Conservation (phyloP, 2,113 vertebrate genomes). For the Urocolius indicus region DNA sequence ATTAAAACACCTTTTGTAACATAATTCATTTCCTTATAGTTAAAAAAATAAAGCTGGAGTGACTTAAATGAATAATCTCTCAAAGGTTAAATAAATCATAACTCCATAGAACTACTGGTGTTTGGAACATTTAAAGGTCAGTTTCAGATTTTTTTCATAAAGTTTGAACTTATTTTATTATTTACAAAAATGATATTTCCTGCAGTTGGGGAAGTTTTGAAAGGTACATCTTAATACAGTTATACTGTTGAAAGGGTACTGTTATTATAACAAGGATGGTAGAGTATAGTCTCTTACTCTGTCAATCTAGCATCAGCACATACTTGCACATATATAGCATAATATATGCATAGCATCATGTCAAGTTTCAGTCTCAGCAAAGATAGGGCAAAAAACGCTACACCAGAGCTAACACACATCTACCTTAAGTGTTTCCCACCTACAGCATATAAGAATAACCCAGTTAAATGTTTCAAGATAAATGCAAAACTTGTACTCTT, state of each 20-base stretch:
- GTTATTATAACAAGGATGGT: not conserved
- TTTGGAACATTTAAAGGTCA: slow-evolving; percentile 79
- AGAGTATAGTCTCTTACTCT: fast-evolving
- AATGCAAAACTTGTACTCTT: not conserved
- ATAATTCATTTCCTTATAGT: slow-evolving; percentile 32
- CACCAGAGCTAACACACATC: not conserved
- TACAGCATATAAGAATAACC: not conserved
- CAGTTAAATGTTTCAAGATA: not conserved
- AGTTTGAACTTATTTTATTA: slow-evolving; percentile 6
- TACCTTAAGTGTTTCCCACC: not conserved
- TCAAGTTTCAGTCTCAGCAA: not conserved
- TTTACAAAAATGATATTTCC: slow-evolving; percentile 25
- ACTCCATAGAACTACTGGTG: slow-evolving; percentile 60
- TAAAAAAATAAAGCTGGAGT: slow-evolving; percentile 64
- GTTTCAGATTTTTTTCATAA: not conserved
- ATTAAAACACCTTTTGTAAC: not conserved
- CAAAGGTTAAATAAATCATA: slow-evolving; percentile 83
- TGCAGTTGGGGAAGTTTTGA: not conserved
- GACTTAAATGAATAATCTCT: slow-evolving; percentile 67
- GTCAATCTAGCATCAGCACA: not conserved
- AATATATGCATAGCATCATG: not conserved
- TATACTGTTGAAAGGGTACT: not conserved
- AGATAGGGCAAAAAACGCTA: not conserved
- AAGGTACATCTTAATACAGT: not conserved
- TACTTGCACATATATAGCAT: not conserved